A percentile compares a stretch with the other conserved stretches of the same genome.
phyloP scores from a whole-genome alignment of 2,888 invertebrate species.

The Linnaemya tessellans region DNA sequence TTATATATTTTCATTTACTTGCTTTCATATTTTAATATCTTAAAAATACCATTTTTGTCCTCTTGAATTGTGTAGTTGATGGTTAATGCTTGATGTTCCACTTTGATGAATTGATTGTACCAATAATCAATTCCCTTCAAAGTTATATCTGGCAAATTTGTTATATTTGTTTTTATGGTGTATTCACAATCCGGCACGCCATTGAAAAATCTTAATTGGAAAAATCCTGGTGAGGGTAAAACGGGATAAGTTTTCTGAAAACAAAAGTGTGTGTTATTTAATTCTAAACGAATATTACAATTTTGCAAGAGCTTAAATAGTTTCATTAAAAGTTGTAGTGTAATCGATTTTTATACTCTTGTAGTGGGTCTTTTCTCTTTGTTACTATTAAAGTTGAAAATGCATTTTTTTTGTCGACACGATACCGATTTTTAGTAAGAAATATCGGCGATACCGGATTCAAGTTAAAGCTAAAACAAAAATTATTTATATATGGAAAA shows the following conservation, averaged over 20 bases:
- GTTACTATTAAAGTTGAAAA: too few relatives aligned
- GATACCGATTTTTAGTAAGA: too few relatives aligned
- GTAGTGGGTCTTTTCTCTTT: too few relatives aligned
- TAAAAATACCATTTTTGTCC: constrained; percentile 74
- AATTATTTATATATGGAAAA: too few relatives aligned
- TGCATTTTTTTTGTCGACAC: too few relatives aligned
- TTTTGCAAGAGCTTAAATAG: too few relatives aligned
- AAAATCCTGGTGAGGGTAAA: constrained; percentile 85
- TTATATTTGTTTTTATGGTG: constrained; percentile 76
- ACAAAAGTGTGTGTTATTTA: neutral
- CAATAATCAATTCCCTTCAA: constrained; percentile 76
- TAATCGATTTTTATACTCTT: too few relatives aligned
- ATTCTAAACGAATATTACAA: too few relatives aligned
- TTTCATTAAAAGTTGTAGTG: too few relatives aligned
- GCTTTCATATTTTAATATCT: neutral
- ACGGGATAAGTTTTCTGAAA: constrained; percentile 87
- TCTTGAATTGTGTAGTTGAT: constrained; percentile 72
- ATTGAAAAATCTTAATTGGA: constrained; percentile 89
- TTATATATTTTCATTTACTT: neutral
- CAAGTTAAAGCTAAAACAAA: too few relatives aligned
- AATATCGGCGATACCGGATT: too few relatives aligned
- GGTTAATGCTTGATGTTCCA: constrained; percentile 69
- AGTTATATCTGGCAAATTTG: constrained; percentile 69
- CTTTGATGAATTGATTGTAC: constrained; percentile 75
- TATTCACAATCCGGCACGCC: constrained; percentile 84